These are phyloP conservation scores for Urocitellus parryii DNA, from an alignment of 2,113 vertebrate species.

Conservation along the genomic window DNA sequence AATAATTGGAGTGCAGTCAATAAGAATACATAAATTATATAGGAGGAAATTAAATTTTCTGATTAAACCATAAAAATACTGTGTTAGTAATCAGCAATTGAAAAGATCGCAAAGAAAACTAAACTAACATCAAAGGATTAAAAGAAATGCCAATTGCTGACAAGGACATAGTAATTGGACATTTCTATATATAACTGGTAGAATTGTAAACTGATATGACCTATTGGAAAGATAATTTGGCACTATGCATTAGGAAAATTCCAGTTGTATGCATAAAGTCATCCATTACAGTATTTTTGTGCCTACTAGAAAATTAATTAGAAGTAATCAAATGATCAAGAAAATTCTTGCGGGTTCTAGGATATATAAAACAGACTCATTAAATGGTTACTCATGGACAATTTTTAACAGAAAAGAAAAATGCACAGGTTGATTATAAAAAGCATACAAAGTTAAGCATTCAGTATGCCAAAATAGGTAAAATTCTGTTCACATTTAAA, in stretches of 20 bases:
- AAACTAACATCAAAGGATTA: background rate
- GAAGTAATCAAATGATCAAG: background rate
- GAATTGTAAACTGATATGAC: background rate
- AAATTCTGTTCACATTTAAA: background rate
- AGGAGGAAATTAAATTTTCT: background rate
- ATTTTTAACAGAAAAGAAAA: background rate
- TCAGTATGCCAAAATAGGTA: background rate
- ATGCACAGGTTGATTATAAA: background rate
- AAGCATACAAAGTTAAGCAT: background rate
- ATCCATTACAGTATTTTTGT: background rate
- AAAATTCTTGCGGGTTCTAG: background rate
- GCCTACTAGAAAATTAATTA: slow-evolving; percentile 1
- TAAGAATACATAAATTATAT: background rate
- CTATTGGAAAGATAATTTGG: background rate
- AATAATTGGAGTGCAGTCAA: background rate
- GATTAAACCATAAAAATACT: slow-evolving; percentile 7
- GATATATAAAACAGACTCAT: background rate
- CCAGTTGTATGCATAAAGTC: background rate
- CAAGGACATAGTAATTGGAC: background rate
- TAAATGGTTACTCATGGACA: background rate
- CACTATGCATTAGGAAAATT: background rate
- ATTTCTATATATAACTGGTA: background rate
- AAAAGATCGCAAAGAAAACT: background rate
- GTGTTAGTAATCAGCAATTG: background rate
- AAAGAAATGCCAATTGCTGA: background rate